phyloP scores from a whole-genome alignment of 2,797 vertebrate genomes.

The Sardinella longiceps region DNA sequence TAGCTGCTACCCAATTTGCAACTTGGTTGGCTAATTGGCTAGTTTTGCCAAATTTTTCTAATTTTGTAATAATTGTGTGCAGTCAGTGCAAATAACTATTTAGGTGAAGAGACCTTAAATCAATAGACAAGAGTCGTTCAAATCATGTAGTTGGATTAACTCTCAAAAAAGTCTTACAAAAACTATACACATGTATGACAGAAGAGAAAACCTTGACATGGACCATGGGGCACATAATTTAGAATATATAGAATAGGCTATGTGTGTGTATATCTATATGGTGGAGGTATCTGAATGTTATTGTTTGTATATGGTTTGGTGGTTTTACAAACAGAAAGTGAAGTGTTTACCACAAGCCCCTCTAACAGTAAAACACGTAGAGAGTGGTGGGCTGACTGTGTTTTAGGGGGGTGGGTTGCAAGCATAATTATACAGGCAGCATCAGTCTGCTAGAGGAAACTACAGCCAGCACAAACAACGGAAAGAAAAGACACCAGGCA shows the following conservation, averaged over 20 bases:
- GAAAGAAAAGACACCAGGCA: neutral
- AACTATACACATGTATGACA: no score
- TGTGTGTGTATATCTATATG: no score
- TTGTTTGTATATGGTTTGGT: neutral
- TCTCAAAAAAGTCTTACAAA: no score
- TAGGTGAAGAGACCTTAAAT: no score
- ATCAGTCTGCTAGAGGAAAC: neutral
- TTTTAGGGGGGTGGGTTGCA: neutral
- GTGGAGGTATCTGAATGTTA: neutral
- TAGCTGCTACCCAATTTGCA: no score
- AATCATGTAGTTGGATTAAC: no score
- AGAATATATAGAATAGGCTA: no score
- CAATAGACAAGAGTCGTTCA: no score
- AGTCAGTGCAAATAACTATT: no score
- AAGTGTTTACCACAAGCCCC: neutral
- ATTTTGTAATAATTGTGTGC: no score
- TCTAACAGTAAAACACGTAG: neutral
- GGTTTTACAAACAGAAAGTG: neutral
- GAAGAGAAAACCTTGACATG: neutral
- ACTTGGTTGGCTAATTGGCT: no score
- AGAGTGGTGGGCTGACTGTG: neutral
- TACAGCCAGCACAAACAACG: neutral
- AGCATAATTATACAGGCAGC: neutral
- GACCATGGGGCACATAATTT: neutral
- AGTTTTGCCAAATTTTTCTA: no score